These are phyloP conservation scores for Cryptotis parvus DNA, from an alignment of 2,113 vertebrate genomes.

Conservation along the genomic window DNA sequence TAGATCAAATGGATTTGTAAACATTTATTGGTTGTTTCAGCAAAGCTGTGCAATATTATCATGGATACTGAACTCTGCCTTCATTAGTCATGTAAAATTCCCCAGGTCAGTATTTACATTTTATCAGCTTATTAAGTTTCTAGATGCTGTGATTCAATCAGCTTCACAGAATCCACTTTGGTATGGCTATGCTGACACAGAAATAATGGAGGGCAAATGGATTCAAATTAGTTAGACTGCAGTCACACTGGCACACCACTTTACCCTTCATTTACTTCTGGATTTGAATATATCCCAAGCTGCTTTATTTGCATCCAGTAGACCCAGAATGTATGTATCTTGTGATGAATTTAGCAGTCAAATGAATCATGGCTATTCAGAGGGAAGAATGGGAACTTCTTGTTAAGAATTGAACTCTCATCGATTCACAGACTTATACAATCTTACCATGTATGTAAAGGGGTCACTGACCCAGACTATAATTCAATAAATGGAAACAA, in stretches of 20 bases:
- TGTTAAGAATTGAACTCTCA: slow-evolving; percentile 29
- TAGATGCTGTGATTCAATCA: slow-evolving; percentile 66
- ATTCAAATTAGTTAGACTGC: slow-evolving; percentile 59
- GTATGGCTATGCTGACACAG: slow-evolving; percentile 46
- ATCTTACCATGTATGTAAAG: not conserved
- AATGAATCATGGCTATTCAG: slow-evolving; percentile 51
- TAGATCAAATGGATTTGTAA: slow-evolving; percentile 75
- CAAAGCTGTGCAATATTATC: slow-evolving; percentile 57
- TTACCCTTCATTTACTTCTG: slow-evolving; percentile 72
- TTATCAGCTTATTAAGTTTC: slow-evolving; percentile 71
- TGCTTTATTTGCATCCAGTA: slow-evolving; percentile 51
- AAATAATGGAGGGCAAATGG: slow-evolving; percentile 73
- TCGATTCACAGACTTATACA: slow-evolving; percentile 12
- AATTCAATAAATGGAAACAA: slow-evolving; percentile 60
- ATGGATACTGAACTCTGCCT: slow-evolving; percentile 60
- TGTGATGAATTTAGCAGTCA: slow-evolving; percentile 55
- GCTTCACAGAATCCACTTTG: slow-evolving; percentile 65
- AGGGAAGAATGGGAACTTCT: slow-evolving; percentile 53
- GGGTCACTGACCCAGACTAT: not conserved
- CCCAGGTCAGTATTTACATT: slow-evolving; percentile 78
- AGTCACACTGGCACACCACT: slow-evolving; percentile 47
- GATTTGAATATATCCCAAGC: slow-evolving; percentile 50
- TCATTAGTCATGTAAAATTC: slow-evolving; percentile 75
- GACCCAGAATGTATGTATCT: slow-evolving; percentile 49
- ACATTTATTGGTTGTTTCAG: slow-evolving; percentile 69